Evolutionary conservation across 2,113 vertebrate genomes (phyloP).

Genomic region (Podocnemis expansa): DNA sequence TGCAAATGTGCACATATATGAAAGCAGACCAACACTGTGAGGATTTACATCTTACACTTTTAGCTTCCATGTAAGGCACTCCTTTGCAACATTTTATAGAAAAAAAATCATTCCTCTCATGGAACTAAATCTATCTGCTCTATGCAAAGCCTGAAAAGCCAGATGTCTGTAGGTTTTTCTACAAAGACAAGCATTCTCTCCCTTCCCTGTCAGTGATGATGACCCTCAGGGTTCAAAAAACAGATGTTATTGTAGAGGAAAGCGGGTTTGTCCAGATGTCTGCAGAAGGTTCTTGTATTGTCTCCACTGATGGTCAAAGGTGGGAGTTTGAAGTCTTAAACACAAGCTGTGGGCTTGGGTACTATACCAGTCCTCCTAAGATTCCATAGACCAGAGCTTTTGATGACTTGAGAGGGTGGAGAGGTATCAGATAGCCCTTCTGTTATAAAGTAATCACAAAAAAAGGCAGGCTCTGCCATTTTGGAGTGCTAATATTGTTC

Average conservation of each 20-base stretch:
- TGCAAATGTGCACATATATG: neutral
- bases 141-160: neutral
- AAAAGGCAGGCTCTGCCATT: neutral
- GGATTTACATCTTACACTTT: neutral
- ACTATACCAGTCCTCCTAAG: neutral
- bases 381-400: neutral
- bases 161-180: rapidly evolving
- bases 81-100: neutral
- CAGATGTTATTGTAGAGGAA: neutral
- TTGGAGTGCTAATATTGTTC: neutral
- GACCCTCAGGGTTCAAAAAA: rapidly evolving
- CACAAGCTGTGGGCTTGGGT: neutral
- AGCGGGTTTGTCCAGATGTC: neutral
- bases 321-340: neutral
- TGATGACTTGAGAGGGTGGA: neutral
- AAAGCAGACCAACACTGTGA: neutral
- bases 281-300: neutral
- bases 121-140: neutral
- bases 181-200: neutral
- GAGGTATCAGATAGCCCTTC: neutral
- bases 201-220: neutral
- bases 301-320: neutral
- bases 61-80: neutral
- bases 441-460: neutral
- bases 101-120: neutral